Base-by-base conservation (phyloP, 2,888 invertebrate genomes). In the Tuta absoluta region DNA sequence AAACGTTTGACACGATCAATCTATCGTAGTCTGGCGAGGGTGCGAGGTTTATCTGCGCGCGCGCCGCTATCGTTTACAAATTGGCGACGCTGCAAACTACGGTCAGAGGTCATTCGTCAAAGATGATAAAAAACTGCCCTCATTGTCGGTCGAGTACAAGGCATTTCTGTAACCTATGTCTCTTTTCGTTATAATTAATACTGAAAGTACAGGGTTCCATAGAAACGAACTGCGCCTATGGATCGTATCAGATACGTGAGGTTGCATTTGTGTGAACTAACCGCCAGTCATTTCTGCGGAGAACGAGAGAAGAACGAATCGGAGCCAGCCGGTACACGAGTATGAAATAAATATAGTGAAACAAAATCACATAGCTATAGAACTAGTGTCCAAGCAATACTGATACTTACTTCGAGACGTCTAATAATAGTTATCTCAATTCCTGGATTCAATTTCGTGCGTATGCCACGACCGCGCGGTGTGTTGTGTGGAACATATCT, bases 21-120 rank as follows among this genome's bases (percentile, higher is more conserved):
- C 69, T 70, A 65, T 65, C 53, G 37, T 62, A 69, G 74, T 71
- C 72, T 71, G 68, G 68, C 65, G 58, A 68, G 70, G 71, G 67
- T 69, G 70, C 66, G 62, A 63, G 66, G 72, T 70, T 76, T 77
- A 76, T 80, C 79, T 70, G 33, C 24, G 49, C 45, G 51, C 49
- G 68, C 69, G 72, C 68, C 71, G 75, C 76, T 83, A 82, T 80
- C 81, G 75, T 71, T 68, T 76, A 84, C 82, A 81, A 82, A 82
- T 85, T 81, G 78, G 81, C 81, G 78, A 81, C 78, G 77, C 72
- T 80, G 82, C 82, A 78, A 77, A 75, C 77, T 70, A 73, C 77
- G 81, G 85, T 83, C 84, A 80, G 65, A 72, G 82, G 82, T 82
- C 84, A 81, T 67, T 70, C 73, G 76, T 69, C 75, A 72, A 66